These are phyloP conservation scores for Germaria angustata DNA, from an alignment of 2,888 invertebrate genomes.

Conservation along the genomic window DNA sequence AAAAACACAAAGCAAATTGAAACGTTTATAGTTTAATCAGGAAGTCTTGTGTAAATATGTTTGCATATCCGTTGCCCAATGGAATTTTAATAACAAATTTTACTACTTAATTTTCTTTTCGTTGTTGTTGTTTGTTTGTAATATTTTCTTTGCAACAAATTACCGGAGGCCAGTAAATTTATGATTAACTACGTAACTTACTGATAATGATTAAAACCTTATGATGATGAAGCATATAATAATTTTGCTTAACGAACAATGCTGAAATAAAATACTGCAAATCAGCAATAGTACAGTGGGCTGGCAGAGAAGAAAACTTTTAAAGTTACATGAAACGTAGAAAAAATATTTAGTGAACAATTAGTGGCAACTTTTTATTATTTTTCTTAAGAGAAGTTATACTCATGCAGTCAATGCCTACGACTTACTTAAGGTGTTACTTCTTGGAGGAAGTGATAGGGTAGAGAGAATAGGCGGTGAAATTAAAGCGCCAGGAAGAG, in stretches of 20 bases:
- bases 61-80: not conserved
- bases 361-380: too few species aligned
- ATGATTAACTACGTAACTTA: conserved; percentile 28
- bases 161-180: conserved; percentile 3
- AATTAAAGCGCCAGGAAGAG: too few species aligned
- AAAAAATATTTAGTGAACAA: too few species aligned
- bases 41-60: conserved; percentile 36
- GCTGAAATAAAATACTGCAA: not conserved
- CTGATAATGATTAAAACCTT: not conserved
- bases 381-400: too few species aligned
- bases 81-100: not conserved
- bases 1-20: conserved; percentile 14
- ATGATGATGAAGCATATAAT: not conserved
- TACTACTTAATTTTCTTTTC: conserved; percentile 11
- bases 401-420: too few species aligned
- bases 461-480: too few species aligned
- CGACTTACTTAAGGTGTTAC: too few species aligned
- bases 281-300: conserved; percentile 14
- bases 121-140: conserved; percentile 9
- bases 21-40: conserved; percentile 29
- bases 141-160: not conserved
- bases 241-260: not conserved
- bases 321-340: too few species aligned
- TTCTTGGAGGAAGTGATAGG: too few species aligned
- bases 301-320: too few species aligned